Base-by-base conservation (phyloP, 1,140 invertebrate species). In the Leptinotarsa defecta region DNA sequence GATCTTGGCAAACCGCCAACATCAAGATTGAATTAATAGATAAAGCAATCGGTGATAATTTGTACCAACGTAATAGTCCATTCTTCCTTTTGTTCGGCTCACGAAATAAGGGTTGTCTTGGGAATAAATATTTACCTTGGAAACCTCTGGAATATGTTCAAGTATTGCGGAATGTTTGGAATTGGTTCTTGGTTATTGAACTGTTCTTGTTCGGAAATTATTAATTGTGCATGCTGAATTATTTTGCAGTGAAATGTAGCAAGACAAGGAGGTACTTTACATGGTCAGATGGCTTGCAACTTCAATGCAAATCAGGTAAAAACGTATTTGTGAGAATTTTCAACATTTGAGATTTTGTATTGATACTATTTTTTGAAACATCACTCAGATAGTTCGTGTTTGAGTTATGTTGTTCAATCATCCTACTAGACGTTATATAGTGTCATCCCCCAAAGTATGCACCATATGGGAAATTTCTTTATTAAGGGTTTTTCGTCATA, bases 221-320 rank as follows among this genome's bases (percentile, higher is more conserved):
- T 15, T n/a, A 17, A 57, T 57, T 57, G 52, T 57, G 71, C 19
- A 24, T 71, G 71, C 62, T 75, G 68, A 64, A 48, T 68, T 43
- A 34, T 57, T 48, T 74, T 48, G 48, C 61, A 43, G 20, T 19
- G 43, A 48, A 6, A 62, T 52, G 20, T 27, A 68, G 19, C 13
- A 11, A 43, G 34, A 43, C 34, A 34, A 34, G 1, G 27, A 34
- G 27, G 27, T 34, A 1, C 27, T 34, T 34, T 34, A 43, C 34
- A 43, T 43, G 34, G 34, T 11, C 52, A 5, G n/a, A 78, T 79
- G 78, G 71, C 78, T 62, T 71, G 43, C 48, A 75, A 79, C 75
- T 79, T 73, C 62, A 74, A 76, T 72, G 78, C 69, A 48, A 79
- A 79, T 79, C 78, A 79, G 74, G 78, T 79, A 74, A 77, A 76